Percentiles rank a stretch among this genome's conserved stretches.
phyloP scores from a whole-genome alignment of 2,888 invertebrate genomes.

The Phengaris alcon region DNA sequence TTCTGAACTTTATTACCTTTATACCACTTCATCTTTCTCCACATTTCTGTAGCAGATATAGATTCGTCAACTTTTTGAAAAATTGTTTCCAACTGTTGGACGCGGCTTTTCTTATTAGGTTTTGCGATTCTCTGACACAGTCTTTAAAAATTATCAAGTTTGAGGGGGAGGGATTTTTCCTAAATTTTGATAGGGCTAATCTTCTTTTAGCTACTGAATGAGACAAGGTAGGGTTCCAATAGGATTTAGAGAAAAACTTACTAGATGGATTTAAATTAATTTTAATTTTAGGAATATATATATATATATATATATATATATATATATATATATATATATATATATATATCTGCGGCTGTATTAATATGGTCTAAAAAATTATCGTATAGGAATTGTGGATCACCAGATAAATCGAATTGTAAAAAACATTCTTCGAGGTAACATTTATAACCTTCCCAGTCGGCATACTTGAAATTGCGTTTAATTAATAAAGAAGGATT shows the following conservation, averaged over 20 bases:
- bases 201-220: conserved; percentile 1
- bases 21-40: too few species aligned
- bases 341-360: background rate
- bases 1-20: too few species aligned
- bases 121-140: background rate
- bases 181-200: conserved; percentile 4
- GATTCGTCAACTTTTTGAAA: conserved; percentile 10
- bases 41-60: background rate
- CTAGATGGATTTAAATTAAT: background rate
- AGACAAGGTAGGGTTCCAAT: background rate
- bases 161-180: background rate
- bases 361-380: too few species aligned
- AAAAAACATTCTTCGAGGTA: background rate
- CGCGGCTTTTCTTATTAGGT: background rate
- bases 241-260: background rate
- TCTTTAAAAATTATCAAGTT: background rate
- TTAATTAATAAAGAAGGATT: background rate
- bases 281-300: background rate
- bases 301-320: too few species aligned
- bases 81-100: background rate
- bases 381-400: too few species aligned
- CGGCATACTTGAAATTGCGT: background rate
- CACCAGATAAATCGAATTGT: conserved; percentile 2
- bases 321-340: too few species aligned
- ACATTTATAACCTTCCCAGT: background rate